Conservation (phyloP, 2,113 vertebrate genomes). For the rat (Rattus norvegicus) region GRCr8 NC_086032.1:33623501-33624000, state of each 20-base stretch:
- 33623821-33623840: background rate
- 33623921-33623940: too few species aligned
- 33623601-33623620: background rate
- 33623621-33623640: background rate
- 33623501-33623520: background rate
- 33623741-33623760: background rate
- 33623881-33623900: background rate
- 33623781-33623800: background rate
- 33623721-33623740: background rate
- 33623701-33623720: background rate
- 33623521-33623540: background rate
- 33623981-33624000: background rate
- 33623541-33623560: background rate
- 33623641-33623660: background rate
- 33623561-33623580: background rate
- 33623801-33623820: background rate
- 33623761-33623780: background rate
- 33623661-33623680: background rate
- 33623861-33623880: background rate
- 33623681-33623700: background rate
- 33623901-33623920: fast-evolving
- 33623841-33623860: background rate
- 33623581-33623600: background rate
- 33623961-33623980: background rate
- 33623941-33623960: background rate